These are phyloP conservation scores for Noctua janthina DNA, from an alignment of 2,888 invertebrate species.

Conservation along the genomic window DNA sequence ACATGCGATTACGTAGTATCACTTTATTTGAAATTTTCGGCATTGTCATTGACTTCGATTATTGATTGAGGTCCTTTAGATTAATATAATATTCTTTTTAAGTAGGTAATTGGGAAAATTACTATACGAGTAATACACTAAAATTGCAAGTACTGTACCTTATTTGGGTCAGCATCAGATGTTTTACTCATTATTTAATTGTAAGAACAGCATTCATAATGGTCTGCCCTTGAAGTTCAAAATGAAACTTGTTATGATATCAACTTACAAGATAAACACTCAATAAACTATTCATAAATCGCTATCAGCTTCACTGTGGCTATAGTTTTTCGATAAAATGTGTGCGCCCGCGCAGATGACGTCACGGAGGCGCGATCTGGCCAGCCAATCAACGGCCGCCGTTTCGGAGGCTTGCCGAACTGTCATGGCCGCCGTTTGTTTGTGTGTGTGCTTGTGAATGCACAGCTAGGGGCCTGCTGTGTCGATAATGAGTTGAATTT, in stretches of 20 bases:
- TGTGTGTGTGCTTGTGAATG: slow-evolving; percentile 68
- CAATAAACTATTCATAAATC: slow-evolving; percentile 61
- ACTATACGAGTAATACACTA: background rate
- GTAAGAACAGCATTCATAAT: slow-evolving; percentile 3
- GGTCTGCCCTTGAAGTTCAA: slow-evolving; percentile 16
- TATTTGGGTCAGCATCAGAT: background rate
- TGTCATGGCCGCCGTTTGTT: slow-evolving; percentile 79
- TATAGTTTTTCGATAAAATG: slow-evolving; percentile 74
- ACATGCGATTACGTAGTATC: background rate
- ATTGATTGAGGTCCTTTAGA: background rate
- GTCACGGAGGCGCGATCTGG: slow-evolving; percentile 82
- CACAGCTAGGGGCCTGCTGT: slow-evolving; percentile 44
- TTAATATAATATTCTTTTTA: background rate
- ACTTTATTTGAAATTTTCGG: background rate
- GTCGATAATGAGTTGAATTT: slow-evolving; percentile 49
- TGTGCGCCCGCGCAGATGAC: slow-evolving; percentile 79
- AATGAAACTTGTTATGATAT: slow-evolving; percentile 12
- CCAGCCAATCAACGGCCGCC: slow-evolving; percentile 78
- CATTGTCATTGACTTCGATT: background rate
- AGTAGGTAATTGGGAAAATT: background rate
- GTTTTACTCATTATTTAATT: background rate
- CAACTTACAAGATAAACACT: slow-evolving; percentile 26
- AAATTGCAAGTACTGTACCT: background rate
- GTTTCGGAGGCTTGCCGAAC: slow-evolving; percentile 82
- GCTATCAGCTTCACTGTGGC: slow-evolving; percentile 71